A percentile compares a stretch with the other conserved stretches of the same genome.
Conservation (phyloP, 2,113 vertebrate genomes). For the Tachysurus fulvidraco region DNA sequence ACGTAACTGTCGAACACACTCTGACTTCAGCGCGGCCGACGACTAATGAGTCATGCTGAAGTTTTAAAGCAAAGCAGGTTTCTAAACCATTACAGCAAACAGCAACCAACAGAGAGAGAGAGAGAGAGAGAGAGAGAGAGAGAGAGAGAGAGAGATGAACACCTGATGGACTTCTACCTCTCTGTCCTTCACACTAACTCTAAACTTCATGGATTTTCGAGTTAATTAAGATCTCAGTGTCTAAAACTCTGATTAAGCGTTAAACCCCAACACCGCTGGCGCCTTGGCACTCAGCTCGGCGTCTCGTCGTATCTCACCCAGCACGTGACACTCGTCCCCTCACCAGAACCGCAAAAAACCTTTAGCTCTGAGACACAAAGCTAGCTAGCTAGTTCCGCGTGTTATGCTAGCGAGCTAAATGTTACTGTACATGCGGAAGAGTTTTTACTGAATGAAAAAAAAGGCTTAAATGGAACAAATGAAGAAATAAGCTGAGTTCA, state of each 20-base stretch:
- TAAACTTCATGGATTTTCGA: not conserved
- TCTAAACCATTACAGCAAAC: not conserved
- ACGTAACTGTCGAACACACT: not conserved
- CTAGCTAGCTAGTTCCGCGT: not conserved
- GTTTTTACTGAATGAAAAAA: too few relatives aligned
- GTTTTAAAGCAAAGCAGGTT: not conserved
- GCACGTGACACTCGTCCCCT: not conserved
- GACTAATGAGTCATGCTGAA: not conserved
- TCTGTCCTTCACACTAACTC: not conserved
- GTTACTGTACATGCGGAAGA: not conserved
- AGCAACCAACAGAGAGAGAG: not conserved
- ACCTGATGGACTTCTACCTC: not conserved
- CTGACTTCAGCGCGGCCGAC: not conserved
- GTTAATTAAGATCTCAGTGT: not conserved
- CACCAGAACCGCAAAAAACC: not conserved
- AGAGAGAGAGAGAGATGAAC: too few relatives aligned
- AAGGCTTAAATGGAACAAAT: not conserved
- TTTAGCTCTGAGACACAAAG: not conserved
- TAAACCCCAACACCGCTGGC: not conserved
- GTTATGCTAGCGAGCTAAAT: not conserved
- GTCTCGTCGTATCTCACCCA: not conserved
- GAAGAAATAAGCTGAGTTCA: not conserved
- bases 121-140: too few relatives aligned
- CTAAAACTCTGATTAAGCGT: not conserved
- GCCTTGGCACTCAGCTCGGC: not conserved